phyloP scores from a whole-genome alignment of 2,113 vertebrate genomes.

The Todiramphus saurophagus region DNA sequence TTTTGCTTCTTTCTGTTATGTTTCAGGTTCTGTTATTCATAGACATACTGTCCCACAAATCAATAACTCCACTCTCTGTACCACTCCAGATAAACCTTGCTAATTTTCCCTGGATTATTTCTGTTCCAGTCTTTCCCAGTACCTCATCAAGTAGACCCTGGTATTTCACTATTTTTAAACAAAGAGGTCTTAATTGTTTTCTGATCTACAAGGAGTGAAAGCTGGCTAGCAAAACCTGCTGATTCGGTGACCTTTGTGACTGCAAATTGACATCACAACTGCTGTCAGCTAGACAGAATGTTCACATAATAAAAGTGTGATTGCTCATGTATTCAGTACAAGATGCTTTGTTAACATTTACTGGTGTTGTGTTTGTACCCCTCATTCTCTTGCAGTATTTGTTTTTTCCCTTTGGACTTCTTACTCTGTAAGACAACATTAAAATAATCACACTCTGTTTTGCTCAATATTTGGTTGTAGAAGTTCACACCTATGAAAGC shows the following conservation, averaged over 20 bases:
- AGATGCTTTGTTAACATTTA: background rate
- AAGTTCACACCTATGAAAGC: background rate
- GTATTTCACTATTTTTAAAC: background rate
- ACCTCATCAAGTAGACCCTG: background rate
- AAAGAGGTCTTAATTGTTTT: background rate
- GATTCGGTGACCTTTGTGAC: background rate
- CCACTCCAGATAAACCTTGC: background rate
- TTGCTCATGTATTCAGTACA: background rate
- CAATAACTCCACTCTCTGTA: background rate
- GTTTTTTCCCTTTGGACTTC: background rate
- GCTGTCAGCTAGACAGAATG: background rate
- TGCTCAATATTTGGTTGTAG: background rate
- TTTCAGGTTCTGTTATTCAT: background rate
- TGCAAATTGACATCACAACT: background rate
- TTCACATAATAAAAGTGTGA: background rate
- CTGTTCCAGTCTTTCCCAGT: background rate
- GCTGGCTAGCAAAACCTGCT: background rate
- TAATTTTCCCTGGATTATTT: background rate
- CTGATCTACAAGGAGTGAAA: background rate
- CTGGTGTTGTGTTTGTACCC: background rate
- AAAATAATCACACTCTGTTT: background rate
- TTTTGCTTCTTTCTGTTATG: background rate
- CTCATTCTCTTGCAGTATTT: background rate
- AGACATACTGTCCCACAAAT: background rate
- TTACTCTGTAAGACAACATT: background rate